phyloP scores from a whole-genome alignment of 1,140 invertebrate genomes.

The Amyelois transitella region DNA sequence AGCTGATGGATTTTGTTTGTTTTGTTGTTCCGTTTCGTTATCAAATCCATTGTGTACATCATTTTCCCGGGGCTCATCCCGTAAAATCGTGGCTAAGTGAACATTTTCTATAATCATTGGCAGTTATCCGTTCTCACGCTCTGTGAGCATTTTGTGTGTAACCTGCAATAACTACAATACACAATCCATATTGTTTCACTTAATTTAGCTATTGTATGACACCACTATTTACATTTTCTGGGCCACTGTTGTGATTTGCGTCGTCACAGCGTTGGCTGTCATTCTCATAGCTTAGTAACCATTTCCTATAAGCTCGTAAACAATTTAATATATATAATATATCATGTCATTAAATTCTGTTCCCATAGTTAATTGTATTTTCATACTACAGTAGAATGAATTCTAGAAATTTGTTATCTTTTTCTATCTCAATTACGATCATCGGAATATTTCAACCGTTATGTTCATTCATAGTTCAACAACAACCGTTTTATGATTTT shows the following conservation, averaged over 20 bases:
- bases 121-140: conserved; percentile 55
- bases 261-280: conserved; percentile 19
- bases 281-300: conserved; percentile 10
- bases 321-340: not conserved
- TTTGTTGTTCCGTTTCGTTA: conserved; percentile 15
- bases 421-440: conserved; percentile 5
- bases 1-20: not conserved
- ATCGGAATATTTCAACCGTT: not conserved
- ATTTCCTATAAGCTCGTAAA: conserved; percentile 9
- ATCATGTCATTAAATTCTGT: not conserved
- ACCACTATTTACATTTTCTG: conserved; percentile 55
- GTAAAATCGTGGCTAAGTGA: conserved; percentile 25
- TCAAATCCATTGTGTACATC: conserved; percentile 21
- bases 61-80: conserved; percentile 29
- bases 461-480: not conserved
- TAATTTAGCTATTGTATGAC: conserved; percentile 63
- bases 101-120: conserved; percentile 36
- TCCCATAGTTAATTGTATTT: conserved; percentile 1
- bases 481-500: conserved; percentile 19
- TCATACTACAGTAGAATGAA: conserved; percentile 6
- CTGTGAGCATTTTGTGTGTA: conserved; percentile 48
- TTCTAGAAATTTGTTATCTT: conserved; percentile 13
- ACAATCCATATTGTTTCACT: conserved; percentile 67
- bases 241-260: conserved; percentile 55
- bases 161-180: conserved; percentile 48